phyloP scores from a whole-genome alignment of 2,113 vertebrate species.

The Xiphorhynchus elegans region DNA sequence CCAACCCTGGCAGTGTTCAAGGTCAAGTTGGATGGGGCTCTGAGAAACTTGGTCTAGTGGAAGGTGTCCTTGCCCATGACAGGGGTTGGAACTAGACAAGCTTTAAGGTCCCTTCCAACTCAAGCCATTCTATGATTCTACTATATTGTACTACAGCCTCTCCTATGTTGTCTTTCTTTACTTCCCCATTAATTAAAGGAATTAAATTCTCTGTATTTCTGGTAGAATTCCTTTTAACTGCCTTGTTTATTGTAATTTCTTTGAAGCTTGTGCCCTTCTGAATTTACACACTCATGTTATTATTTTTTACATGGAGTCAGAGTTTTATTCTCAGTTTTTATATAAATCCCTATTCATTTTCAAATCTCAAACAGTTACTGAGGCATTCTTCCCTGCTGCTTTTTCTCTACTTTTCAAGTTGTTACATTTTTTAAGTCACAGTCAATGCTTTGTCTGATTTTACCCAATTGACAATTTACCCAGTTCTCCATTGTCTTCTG shows the following conservation, averaged over 20 bases:
- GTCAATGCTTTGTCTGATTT: background rate
- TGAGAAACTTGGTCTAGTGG: background rate
- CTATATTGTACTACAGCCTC: background rate
- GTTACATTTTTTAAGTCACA: background rate
- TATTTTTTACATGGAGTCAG: background rate
- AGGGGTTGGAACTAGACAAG: background rate
- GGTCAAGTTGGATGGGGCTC: background rate
- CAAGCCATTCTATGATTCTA: background rate
- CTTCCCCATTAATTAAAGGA: background rate
- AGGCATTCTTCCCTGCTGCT: background rate
- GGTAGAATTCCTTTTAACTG: background rate
- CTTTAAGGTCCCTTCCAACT: background rate
- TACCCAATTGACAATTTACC: background rate
- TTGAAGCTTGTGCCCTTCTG: background rate
- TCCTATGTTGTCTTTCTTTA: background rate
- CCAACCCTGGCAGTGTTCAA: background rate
- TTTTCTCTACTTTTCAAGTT: background rate
- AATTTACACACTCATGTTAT: background rate
- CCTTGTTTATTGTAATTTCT: background rate
- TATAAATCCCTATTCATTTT: background rate
- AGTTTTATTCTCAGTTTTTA: background rate
- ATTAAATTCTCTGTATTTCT: background rate
- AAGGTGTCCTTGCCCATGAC: background rate
- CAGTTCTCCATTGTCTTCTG: background rate
- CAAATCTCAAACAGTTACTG: background rate